These are phyloP conservation scores for Trachops cirrhosus DNA, from an alignment of 2,797 vertebrate species.

Conservation along the genomic window DNA sequence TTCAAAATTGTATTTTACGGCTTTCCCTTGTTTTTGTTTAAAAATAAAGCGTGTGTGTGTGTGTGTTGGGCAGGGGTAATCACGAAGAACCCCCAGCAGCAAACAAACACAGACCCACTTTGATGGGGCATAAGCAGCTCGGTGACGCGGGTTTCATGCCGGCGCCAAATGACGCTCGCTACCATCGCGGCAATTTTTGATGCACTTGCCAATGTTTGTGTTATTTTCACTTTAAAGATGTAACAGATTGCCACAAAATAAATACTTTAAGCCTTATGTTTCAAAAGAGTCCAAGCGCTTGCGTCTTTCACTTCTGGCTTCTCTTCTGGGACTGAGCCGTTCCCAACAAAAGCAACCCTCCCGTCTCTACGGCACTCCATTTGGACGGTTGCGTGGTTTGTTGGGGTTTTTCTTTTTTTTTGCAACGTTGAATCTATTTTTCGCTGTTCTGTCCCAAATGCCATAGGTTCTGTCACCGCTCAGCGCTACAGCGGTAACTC, in stretches of 20 bases:
- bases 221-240: conserved; percentile 70
- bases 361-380: background rate
- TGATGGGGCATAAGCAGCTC: background rate
- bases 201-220: conserved; percentile 64
- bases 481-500: background rate
- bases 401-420: background rate
- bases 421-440: background rate
- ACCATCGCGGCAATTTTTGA: conserved; percentile 34
- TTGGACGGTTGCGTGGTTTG: background rate
- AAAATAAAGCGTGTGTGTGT: background rate
- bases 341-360: background rate
- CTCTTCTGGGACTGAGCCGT: background rate
- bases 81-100: background rate
- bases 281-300: background rate
- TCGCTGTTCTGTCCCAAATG: background rate
- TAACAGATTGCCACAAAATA: conserved; percentile 63
- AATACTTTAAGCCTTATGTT: conserved; percentile 58
- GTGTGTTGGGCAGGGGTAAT: background rate
- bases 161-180: background rate
- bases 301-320: conserved; percentile 10
- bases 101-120: background rate
- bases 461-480: background rate
- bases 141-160: rapidly evolving
- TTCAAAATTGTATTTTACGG: background rate
- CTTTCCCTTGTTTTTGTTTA: conserved; percentile 11